Evolutionary conservation across 1,140 invertebrate species (phyloP).

Genomic region (Euura lappo): DNA sequence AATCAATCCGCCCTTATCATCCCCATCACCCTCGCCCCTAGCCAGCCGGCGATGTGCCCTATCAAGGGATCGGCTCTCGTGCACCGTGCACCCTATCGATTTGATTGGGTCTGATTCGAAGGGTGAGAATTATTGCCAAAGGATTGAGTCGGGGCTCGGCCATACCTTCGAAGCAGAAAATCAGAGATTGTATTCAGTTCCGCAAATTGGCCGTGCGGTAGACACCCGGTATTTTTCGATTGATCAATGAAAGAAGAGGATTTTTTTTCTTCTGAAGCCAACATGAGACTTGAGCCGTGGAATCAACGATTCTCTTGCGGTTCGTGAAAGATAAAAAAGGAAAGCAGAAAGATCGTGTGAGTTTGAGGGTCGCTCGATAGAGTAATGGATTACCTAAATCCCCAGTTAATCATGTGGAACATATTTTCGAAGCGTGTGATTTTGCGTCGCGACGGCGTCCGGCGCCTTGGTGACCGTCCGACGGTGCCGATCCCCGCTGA

Average conservation of each 20-base stretch:
- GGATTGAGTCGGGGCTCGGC: not conserved
- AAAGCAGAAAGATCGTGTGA: too few relatives aligned
- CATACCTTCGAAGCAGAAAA: not conserved
- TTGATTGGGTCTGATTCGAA: constrained; percentile 35
- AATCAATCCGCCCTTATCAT: constrained; percentile 51
- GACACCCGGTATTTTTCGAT: too few relatives aligned
- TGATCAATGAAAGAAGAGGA: not conserved
- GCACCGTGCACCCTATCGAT: constrained; percentile 29
- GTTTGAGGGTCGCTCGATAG: too few relatives aligned
- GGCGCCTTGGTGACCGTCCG: constrained; percentile 5
- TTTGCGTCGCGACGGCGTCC: constrained; percentile 1
- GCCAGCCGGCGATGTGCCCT: constrained; percentile 47
- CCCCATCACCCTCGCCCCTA: constrained; percentile 46
- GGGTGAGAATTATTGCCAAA: constrained; percentile 29
- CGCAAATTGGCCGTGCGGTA: not conserved
- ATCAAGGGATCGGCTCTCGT: constrained; percentile 52
- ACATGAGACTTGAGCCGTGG: too few relatives aligned
- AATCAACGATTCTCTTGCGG: too few relatives aligned
- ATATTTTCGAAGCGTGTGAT: not conserved
- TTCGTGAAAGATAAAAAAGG: too few relatives aligned
- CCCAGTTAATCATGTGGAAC: too few relatives aligned
- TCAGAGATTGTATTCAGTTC: not conserved
- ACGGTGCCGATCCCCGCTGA: constrained; percentile 23
- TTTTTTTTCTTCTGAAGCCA: too few relatives aligned
- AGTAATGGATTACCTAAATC: too few relatives aligned